Conservation (phyloP, 2,797 vertebrate genomes). For the Sebastes vulpes region DNA sequence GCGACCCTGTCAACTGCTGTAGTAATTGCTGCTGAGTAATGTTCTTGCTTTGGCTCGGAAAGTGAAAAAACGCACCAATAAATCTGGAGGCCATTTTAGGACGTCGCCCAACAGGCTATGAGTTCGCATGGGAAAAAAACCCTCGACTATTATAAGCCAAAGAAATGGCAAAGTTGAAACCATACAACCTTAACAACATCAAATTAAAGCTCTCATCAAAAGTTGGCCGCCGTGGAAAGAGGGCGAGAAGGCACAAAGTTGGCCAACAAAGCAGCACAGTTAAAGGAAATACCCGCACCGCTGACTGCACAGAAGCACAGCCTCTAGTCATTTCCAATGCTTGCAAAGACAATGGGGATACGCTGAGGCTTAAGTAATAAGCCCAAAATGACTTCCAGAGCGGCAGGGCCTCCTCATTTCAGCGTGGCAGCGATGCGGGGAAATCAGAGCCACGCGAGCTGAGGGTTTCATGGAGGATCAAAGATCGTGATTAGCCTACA, state of each 20-base stretch:
- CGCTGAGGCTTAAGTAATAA: constrained; percentile 81
- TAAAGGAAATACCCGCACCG: constrained; percentile 66
- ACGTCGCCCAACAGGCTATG: constrained; percentile 72
- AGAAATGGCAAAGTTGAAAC: constrained; percentile 80
- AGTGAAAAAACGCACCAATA: constrained; percentile 59
- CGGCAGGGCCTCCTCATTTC: constrained; percentile 68
- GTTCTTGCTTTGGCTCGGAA: constrained; percentile 65
- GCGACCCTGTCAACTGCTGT: constrained; percentile 71
- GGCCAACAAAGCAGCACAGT: constrained; percentile 65
- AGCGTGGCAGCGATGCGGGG: constrained; percentile 69
- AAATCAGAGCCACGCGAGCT: constrained; percentile 83
- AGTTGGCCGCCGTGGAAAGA: constrained; percentile 70
- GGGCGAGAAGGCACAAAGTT: constrained; percentile 67
- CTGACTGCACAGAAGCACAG: constrained; percentile 83
- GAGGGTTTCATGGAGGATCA: constrained; percentile 77
- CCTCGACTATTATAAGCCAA: constrained; percentile 57
- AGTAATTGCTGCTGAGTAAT: constrained; percentile 83
- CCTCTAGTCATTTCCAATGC: constrained; percentile 79
- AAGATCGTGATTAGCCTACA: constrained; percentile 84
- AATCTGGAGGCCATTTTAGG: constrained; percentile 84
- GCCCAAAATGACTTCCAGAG: constrained; percentile 86
- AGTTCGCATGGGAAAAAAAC: constrained; percentile 54
- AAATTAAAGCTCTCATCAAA: constrained; percentile 84
- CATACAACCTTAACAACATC: constrained; percentile 80
- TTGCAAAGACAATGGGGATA: constrained; percentile 83